Percentiles rank a stretch among this genome's conserved stretches.
phyloP scores from a whole-genome alignment of 1,140 invertebrate genomes.

The Cyrtorhinus lividipennis region DNA sequence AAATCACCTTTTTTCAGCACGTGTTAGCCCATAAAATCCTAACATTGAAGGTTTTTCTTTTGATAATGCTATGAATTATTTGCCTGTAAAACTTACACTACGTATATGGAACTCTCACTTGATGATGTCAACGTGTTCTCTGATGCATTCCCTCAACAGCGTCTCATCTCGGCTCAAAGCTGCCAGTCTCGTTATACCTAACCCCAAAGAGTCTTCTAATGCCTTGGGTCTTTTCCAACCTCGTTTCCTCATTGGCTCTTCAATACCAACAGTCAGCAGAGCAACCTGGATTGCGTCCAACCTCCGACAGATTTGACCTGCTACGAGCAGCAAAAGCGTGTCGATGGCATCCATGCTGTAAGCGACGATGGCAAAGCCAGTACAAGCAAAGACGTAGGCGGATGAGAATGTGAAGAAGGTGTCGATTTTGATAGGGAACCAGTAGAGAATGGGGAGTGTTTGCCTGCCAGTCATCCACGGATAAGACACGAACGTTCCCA shows the following conservation, averaged over 20 bases:
- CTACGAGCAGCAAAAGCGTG: slow-evolving; percentile 16
- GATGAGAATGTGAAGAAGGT: neutral
- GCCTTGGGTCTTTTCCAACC: slow-evolving; percentile 2
- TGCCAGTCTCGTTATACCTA: slow-evolving; percentile 8
- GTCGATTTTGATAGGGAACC: slow-evolving; percentile 4
- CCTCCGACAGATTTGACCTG: slow-evolving; percentile 13
- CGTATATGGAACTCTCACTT: neutral
- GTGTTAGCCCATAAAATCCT: too few relatives aligned
- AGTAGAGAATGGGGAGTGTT: slow-evolving; percentile 11
- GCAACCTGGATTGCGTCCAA: slow-evolving; percentile 11
- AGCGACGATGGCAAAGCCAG: slow-evolving; percentile 2
- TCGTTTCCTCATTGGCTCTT: slow-evolving; percentile 11
- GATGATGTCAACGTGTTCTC: slow-evolving; percentile 19
- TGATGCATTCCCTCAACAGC: slow-evolving; percentile 15
- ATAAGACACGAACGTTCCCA: neutral
- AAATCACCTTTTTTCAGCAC: too few relatives aligned
- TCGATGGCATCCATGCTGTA: slow-evolving; percentile 9
- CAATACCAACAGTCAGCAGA: slow-evolving; percentile 1
- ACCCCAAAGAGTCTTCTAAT: neutral
- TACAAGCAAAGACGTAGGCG: neutral
- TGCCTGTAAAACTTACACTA: too few relatives aligned
- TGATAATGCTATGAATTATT: too few relatives aligned
- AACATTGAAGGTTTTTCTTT: too few relatives aligned
- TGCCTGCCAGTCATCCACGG: slow-evolving; percentile 10
- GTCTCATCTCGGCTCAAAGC: slow-evolving; percentile 14